Base-by-base conservation (phyloP, 2,888 invertebrate species). In the Stenotaenia linearis region DNA sequence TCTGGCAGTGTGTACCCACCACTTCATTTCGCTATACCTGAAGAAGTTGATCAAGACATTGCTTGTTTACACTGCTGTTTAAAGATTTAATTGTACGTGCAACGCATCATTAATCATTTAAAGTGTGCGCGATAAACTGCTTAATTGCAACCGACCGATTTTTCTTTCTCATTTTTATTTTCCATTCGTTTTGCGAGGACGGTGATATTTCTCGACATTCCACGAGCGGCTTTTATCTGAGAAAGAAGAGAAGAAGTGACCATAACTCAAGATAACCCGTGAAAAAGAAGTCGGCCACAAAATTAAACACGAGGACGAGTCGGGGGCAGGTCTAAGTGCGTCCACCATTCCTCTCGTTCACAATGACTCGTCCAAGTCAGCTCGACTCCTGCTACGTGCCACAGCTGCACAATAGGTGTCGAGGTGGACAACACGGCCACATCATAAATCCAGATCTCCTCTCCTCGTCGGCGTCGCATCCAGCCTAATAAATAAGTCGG, bases 351-450 rank as follows among this genome's bases (percentile, higher is more conserved):
- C 61, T 61, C 61, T 61, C 61, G 12, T 61, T 61, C 61, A 61
- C 61, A 61, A 61, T 61, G 61, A 61, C 61, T 61, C 25, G 61
- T 61, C 61, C 61, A 61, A 61, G 61, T 61, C 61, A 61, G 61
- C 61, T 45, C 45, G 45, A 45, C 45, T 61, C 61, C 23, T 25
- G 61, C 61, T 61, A 61, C 61, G 61, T 61, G 61, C 61, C 61
- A 61, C 61, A 61, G 61, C 23, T 61, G 61, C 61, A 61, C 61
- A 61, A 61, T 61, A 61, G 61, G 61, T 61, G 61, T 61, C 61
- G 61, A 61, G 61, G 61, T 61, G 61, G 61, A 61, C 61, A 61
- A 61, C 61, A 61, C 61, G 61, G 61, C 61, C 61, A 61, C 61
- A 28, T 61, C 61, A 61, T 61, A 61, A 61, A 61, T 61, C 28